A percentile compares a stretch with the other conserved stretches of the same genome.
phyloP scores from a whole-genome alignment of 2,888 invertebrate species.

The Drosophila phalerata region DNA sequence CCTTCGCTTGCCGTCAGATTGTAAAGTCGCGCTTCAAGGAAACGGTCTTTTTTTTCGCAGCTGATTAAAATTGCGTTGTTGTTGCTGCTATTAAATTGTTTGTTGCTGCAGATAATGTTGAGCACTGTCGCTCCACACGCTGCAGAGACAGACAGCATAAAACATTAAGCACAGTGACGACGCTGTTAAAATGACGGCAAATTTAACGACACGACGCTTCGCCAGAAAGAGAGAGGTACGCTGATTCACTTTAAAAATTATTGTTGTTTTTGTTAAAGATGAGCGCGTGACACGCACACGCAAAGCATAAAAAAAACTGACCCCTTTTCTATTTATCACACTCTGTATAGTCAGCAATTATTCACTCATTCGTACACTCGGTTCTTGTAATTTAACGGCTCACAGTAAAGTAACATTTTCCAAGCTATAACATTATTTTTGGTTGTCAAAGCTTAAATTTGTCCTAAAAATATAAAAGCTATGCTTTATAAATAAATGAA shows the following conservation, averaged over 20 bases:
- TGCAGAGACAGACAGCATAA: conserved; percentile 36
- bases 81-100: conserved; percentile 38
- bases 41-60: conserved; percentile 20
- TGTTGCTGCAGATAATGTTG: conserved; percentile 32
- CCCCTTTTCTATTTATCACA: no score
- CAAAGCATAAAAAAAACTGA: background rate
- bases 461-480: no score
- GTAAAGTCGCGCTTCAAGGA: conserved; percentile 18
- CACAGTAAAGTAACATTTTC: no score
- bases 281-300: conserved; percentile 21
- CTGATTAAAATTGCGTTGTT: conserved; percentile 47
- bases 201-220: conserved; percentile 39
- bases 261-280: conserved; percentile 5
- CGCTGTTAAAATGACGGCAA: conserved; percentile 45
- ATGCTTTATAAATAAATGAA: no score
- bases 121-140: conserved; percentile 16
- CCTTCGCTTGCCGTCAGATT: conserved; percentile 21
- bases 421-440: no score
- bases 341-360: background rate
- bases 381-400: background rate
- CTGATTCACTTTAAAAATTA: conserved; percentile 44
- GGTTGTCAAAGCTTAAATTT: no score
- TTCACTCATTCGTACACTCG: background rate
- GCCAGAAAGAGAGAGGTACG: conserved; percentile 23
- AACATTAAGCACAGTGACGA: conserved; percentile 47